A percentile compares a stretch with the other conserved stretches of the same genome.
These are phyloP conservation scores for Muntiacus muntjak DNA, from an alignment of 2,113 vertebrate species.

Conservation along the genomic window DNA sequence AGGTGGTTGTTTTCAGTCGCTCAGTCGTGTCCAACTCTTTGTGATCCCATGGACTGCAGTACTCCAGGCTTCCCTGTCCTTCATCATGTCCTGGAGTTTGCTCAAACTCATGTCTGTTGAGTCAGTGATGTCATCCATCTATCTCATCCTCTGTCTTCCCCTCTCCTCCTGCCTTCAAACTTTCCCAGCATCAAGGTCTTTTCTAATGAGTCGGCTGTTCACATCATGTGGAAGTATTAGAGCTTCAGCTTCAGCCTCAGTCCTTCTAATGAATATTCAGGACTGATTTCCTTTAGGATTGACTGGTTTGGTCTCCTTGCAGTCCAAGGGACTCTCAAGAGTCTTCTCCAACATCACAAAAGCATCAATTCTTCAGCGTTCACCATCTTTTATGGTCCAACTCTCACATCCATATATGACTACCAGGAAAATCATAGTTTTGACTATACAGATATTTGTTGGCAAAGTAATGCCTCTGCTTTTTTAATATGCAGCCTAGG, in stretches of 20 bases:
- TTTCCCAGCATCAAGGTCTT: background rate
- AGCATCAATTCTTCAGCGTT: background rate
- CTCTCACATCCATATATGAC: background rate
- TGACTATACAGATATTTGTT: background rate
- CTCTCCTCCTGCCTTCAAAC: background rate
- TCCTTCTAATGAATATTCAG: background rate
- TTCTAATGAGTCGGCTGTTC: background rate
- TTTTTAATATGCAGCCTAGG: background rate
- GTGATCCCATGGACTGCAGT: background rate
- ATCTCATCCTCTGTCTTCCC: background rate
- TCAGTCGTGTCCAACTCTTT: background rate
- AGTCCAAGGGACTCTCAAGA: background rate
- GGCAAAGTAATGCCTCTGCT: background rate
- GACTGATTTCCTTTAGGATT: background rate
- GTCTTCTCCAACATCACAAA: background rate
- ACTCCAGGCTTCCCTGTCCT: background rate
- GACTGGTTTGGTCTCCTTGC: background rate
- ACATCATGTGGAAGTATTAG: background rate
- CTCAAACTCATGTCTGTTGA: background rate
- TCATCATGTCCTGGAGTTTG: background rate
- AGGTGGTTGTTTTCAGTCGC: background rate
- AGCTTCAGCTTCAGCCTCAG: background rate
- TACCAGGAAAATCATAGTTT: background rate
- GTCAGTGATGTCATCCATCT: background rate
- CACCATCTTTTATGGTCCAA: background rate